phyloP scores from a whole-genome alignment of 1,140 invertebrate genomes.

The Ceratina australensis region DNA sequence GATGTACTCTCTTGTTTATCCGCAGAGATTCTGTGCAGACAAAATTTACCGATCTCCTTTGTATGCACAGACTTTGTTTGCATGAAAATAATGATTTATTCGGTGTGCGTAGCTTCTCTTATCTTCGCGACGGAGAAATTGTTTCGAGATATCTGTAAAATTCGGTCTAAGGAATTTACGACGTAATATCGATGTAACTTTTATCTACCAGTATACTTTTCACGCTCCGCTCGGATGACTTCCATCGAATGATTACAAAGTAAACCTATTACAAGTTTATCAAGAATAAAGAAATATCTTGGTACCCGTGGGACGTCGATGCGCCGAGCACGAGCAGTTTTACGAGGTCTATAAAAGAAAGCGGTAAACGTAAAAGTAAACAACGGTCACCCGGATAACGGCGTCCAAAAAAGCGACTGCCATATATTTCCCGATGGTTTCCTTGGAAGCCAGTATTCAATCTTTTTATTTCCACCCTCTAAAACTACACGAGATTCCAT shows the following conservation, averaged over 20 bases:
- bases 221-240: neutral
- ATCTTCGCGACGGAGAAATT: neutral
- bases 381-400: conserved; percentile 4
- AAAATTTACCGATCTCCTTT: too few species aligned
- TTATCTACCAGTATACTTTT: neutral
- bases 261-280: neutral
- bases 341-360: conserved; percentile 11
- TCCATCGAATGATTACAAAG: neutral
- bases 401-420: neutral
- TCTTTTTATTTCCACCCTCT: neutral
- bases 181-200: neutral
- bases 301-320: neutral
- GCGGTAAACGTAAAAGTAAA: neutral
- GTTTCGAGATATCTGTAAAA: too few species aligned
- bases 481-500: neutral
- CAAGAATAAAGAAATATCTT: too few species aligned
- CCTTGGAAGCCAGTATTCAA: neutral
- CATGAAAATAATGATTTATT: neutral
- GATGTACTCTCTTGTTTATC: neutral
- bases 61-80: neutral
- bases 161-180: neutral
- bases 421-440: neutral
- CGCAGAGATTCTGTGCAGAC: neutral
- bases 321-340: neutral
- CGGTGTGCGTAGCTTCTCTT: neutral